These are phyloP conservation scores for Keiferia lycopersicella DNA, from an alignment of 2,888 invertebrate species.

Conservation along the genomic window DNA sequence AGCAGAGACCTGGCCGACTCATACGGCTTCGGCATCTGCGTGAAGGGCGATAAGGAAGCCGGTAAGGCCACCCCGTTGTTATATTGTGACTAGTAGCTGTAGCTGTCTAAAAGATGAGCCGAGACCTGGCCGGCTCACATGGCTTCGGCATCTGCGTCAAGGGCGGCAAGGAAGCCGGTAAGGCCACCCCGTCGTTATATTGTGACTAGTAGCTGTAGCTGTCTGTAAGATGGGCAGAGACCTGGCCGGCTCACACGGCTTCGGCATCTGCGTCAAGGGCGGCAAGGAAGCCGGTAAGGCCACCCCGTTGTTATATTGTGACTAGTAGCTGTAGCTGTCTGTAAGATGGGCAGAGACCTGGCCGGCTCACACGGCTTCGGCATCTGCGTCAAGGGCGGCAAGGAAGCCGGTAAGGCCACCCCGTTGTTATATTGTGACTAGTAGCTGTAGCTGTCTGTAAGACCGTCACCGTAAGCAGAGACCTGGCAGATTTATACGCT, in stretches of 20 bases:
- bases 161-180: slow-evolving; percentile 94
- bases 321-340: not conserved
- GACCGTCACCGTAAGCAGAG: not conserved
- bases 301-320: not conserved
- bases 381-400: slow-evolving; percentile 95
- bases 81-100: not conserved
- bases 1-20: not conserved
- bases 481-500: not conserved
- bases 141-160: slow-evolving; percentile 96
- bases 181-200: slow-evolving; percentile 32
- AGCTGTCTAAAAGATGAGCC: slow-evolving; percentile 80
- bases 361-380: slow-evolving; percentile 93
- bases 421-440: not conserved
- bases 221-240: not conserved
- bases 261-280: not conserved
- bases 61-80: not conserved
- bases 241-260: not conserved
- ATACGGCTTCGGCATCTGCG: not conserved
- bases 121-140: slow-evolving; percentile 90
- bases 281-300: slow-evolving; percentile 1
- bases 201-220: slow-evolving; percentile 47
- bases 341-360: slow-evolving; percentile 86
- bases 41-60: not conserved
- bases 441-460: slow-evolving; percentile 46
- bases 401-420: slow-evolving; percentile 87